Percentiles rank a stretch among this genome's conserved stretches.
phyloP scores from a whole-genome alignment of 1,140 invertebrate species.

The Trichonephila clavata region DNA sequence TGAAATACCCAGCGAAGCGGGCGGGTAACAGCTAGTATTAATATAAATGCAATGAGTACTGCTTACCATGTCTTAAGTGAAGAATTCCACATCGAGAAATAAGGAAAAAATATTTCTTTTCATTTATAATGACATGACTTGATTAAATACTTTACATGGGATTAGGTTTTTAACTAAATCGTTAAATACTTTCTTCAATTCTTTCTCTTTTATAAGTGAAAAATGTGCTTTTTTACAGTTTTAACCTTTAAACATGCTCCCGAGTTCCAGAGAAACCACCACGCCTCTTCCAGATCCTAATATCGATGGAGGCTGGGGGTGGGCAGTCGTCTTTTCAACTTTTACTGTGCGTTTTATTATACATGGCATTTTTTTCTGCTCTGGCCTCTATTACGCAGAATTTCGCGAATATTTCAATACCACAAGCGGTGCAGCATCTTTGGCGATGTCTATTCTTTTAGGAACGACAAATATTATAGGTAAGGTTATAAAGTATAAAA shows the following conservation, averaged over 20 bases:
- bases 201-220: too few relatives aligned
- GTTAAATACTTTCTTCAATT: too few relatives aligned
- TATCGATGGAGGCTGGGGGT: slow-evolving; percentile 89
- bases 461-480: slow-evolving; percentile 87
- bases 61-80: too few relatives aligned
- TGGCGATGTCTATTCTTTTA: neutral
- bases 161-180: too few relatives aligned
- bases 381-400: neutral
- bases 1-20: too few relatives aligned
- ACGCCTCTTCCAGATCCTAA: neutral
- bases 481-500: neutral
- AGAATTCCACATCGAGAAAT: too few relatives aligned
- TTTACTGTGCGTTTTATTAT: slow-evolving; percentile 95
- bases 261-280: neutral
- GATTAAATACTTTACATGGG: too few relatives aligned
- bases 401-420: neutral
- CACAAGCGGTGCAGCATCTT: neutral
- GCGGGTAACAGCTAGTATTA: too few relatives aligned
- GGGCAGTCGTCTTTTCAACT: slow-evolving; percentile 90
- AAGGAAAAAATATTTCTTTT: too few relatives aligned
- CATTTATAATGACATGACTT: too few relatives aligned
- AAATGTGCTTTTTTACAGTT: neutral
- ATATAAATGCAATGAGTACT: too few relatives aligned
- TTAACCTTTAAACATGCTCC: neutral
- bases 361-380: neutral